phyloP scores from a whole-genome alignment of 2,797 vertebrate genomes.

The Hyperoplus immaculatus region DNA sequence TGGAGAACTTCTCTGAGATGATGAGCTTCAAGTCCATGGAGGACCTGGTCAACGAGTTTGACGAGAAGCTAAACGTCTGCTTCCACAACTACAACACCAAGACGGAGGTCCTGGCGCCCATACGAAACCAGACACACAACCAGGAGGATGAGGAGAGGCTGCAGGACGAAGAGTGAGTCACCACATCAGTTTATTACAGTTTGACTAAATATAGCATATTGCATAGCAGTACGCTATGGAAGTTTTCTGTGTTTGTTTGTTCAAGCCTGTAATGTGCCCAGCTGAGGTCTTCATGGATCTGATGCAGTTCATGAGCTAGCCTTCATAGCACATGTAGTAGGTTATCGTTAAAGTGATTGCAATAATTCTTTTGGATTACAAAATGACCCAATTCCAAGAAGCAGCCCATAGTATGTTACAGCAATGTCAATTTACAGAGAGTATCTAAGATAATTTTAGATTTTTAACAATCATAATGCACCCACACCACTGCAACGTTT shows the following conservation, averaged over 20 bases:
- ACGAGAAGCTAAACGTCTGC: conserved; percentile 96
- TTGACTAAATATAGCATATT: not conserved
- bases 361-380: not conserved
- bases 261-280: not conserved
- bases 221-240: not conserved
- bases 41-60: conserved; percentile 95
- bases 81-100: conserved; percentile 98
- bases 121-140: conserved; percentile 90
- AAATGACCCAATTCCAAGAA: not conserved
- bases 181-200: not conserved
- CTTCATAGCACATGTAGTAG: not conserved
- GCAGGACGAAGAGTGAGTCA: conserved; percentile 94
- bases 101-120: conserved; percentile 92
- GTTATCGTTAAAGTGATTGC: not conserved
- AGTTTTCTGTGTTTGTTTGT: not conserved
- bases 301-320: too few relatives aligned
- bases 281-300: not conserved
- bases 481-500: too few relatives aligned
- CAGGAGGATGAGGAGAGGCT: conserved; percentile 93
- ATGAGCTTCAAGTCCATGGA: conserved; percentile 99
- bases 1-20: conserved; percentile 97
- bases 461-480: not conserved
- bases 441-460: not conserved
- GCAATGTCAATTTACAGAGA: not conserved
- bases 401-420: not conserved